These are phyloP conservation scores for Ptychoptera albimana DNA, from an alignment of 2,888 invertebrate species.

Conservation along the genomic window DNA sequence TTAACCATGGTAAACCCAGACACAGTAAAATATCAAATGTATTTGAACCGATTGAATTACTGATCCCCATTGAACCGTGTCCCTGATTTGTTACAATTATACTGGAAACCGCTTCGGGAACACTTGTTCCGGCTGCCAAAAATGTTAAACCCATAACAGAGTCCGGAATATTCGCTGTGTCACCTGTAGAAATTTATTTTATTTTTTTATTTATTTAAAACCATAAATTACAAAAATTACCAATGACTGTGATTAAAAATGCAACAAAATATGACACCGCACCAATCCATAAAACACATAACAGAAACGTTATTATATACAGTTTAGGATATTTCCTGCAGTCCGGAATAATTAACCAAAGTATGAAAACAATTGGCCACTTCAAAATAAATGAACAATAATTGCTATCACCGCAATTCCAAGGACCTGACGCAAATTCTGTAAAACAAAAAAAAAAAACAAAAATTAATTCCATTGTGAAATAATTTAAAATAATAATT, in stretches of 20 bases:
- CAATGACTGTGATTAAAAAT: slow-evolving; percentile 70
- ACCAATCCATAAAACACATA: slow-evolving; percentile 74
- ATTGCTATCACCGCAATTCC: slow-evolving; percentile 37
- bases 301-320: slow-evolving; percentile 53
- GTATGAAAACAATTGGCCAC: slow-evolving; percentile 56
- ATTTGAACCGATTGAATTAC: slow-evolving; percentile 68
- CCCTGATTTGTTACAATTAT: slow-evolving; percentile 71
- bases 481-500: too few relatives aligned
- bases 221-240: slow-evolving; percentile 29
- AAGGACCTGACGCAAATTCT: slow-evolving; percentile 22
- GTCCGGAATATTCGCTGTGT: slow-evolving; percentile 63
- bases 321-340: slow-evolving; percentile 43
- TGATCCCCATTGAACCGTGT: slow-evolving; percentile 41
- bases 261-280: slow-evolving; percentile 66
- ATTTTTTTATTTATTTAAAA: slow-evolving; percentile 2
- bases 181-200: slow-evolving; percentile 36
- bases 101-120: slow-evolving; percentile 76
- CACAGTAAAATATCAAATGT: slow-evolving; percentile 67
- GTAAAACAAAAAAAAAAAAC: slow-evolving; percentile 13
- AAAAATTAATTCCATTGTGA: too few relatives aligned
- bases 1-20: slow-evolving; percentile 61
- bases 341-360: slow-evolving; percentile 64
- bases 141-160: slow-evolving; percentile 75
- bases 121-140: slow-evolving; percentile 69
- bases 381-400: slow-evolving; percentile 46